Evolutionary conservation across 2,888 invertebrate genomes (phyloP), one percentile per base, ranked within the genome.

Genomic region (Callinectes sapidus): DNA sequence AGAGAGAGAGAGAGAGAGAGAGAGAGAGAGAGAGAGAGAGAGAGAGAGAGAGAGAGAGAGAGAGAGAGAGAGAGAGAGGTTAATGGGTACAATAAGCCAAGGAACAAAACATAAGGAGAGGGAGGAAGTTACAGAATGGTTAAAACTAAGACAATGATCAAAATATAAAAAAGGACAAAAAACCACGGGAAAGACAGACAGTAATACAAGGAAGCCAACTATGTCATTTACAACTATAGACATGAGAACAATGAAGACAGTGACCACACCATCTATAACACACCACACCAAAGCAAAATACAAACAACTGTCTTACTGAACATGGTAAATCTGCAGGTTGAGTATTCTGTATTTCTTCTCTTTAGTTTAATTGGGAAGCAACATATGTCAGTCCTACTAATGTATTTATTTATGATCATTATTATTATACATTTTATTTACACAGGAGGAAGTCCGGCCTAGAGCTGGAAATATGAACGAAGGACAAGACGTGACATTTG

Each of bases 11-110:
- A 71, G 71, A 28, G n/a, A 71, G 23, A 71, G 71, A 71, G 71
- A 71, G n/a, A 71, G 71, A n/a, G 71, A 71, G 71, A 71, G n/a
- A 71, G 48, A 48, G 71, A n/a, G 71, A 71, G 71, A 71, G n/a
- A 71, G 71, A 28, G n/a, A 71, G 23, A 71, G 71, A 71, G 71
- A 71, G n/a, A 71, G 71, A n/a, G 71, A 71, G 71, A 71, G n/a
- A 71, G 48, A 48, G 71, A n/a, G 71, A 71, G 71, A 71, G n/a
- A 71, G 71, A 28, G n/a, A 71, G 23, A 71, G 71, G n/a, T 71
- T 18, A 6, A 71, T 2, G 39, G 39, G 5, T 39, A 5, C 39
- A 39, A 39, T 39, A 39, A 39, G 39, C 39, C 39, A 85, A 28
- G 32, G 85, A 32, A 85, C 32, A 35, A 35, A 85, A 85, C 16